phyloP scores from a whole-genome alignment of 1,140 invertebrate genomes.

The Leptinotarsa defecta region DNA sequence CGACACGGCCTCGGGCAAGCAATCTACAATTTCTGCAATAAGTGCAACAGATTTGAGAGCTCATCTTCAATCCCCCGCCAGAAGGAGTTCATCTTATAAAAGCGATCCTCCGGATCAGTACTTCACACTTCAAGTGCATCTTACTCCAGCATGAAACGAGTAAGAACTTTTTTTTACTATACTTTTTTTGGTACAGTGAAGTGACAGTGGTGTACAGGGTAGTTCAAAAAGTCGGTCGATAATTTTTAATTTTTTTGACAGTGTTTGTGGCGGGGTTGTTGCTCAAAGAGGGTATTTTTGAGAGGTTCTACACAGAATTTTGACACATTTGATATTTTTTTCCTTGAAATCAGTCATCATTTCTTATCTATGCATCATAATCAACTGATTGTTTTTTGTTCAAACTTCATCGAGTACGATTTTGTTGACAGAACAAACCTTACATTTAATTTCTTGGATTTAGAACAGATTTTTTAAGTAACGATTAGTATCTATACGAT shows the following conservation, averaged over 20 bases:
- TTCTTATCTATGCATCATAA: no score
- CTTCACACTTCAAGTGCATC: conserved; percentile 11
- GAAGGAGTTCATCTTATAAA: conserved; percentile 14
- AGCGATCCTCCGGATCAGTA: neutral
- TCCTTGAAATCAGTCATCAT: no score
- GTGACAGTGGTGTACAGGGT: neutral
- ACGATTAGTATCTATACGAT: no score
- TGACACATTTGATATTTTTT: no score
- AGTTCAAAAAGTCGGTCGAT: neutral
- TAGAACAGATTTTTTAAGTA: no score
- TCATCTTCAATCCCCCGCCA: conserved; percentile 8
- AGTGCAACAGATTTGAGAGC: conserved; percentile 9
- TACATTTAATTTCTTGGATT: no score
- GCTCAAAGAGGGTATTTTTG: no score
- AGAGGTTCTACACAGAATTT: no score
- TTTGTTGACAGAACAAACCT: no score
- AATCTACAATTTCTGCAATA: conserved; percentile 15
- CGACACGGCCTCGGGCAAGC: neutral
- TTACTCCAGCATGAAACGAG: conserved; percentile 16
- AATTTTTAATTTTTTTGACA: neutral
- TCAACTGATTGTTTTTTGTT: no score
- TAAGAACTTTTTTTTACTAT: neutral
- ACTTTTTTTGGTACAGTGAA: neutral
- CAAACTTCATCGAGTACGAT: no score
- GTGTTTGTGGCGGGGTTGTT: conserved; percentile 3